Conservation (phyloP, 2,888 invertebrate species). For the Lottia scabra region DNA sequence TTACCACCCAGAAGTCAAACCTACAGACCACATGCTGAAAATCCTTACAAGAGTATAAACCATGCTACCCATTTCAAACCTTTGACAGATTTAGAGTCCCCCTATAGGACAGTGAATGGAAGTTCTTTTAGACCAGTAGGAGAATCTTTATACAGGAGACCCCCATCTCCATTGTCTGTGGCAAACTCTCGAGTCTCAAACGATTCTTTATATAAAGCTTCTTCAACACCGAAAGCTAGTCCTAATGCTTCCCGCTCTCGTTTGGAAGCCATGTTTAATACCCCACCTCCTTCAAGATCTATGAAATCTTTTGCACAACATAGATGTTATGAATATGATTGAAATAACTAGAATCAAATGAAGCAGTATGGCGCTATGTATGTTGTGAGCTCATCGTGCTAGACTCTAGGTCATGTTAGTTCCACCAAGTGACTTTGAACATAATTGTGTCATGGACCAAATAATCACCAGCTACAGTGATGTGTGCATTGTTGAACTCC, state of each 20-base stretch:
- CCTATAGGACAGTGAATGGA: background rate
- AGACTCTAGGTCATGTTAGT: too few species aligned
- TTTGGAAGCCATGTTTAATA: slow-evolving; percentile 31
- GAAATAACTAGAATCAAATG: background rate
- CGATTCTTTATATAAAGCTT: slow-evolving; percentile 36
- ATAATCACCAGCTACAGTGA: too few species aligned
- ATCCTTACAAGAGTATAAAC: background rate
- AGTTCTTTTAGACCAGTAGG: slow-evolving; percentile 30
- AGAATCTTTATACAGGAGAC: slow-evolving; percentile 38
- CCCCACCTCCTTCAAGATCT: slow-evolving; percentile 34
- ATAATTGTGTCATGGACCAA: too few species aligned
- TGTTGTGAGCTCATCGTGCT: too few species aligned
- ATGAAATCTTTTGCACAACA: slow-evolving; percentile 29
- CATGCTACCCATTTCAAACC: background rate
- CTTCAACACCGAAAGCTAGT: slow-evolving; percentile 34
- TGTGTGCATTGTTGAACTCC: too few species aligned
- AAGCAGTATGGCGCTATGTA: background rate
- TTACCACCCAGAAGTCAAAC: background rate
- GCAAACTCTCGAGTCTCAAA: slow-evolving; percentile 36
- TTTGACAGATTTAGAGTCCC: background rate
- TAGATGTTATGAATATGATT: slow-evolving; percentile 32
- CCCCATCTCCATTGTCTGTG: slow-evolving; percentile 36
- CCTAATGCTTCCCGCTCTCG: slow-evolving; percentile 35
- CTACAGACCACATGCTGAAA: background rate
- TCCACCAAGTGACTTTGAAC: too few species aligned